Base-by-base conservation (phyloP, 2,797 vertebrate species). In the Acanthurus leucopareius region DNA sequence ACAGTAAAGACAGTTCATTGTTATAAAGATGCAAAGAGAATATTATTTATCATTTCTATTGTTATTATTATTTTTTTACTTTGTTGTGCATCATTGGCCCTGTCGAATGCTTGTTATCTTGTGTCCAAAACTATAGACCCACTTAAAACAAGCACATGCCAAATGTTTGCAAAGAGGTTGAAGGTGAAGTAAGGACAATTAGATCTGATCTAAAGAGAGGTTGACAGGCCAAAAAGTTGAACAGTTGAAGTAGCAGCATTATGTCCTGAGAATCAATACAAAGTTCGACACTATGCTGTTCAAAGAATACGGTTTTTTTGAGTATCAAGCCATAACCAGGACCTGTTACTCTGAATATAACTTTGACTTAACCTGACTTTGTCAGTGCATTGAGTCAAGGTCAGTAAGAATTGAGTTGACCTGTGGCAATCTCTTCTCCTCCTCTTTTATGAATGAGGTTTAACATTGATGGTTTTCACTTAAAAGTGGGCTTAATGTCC, bases 391-490 rank as follows among this genome's bases (percentile, higher is more conserved):
- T 15, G 6, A 52, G 1, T n/a, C 32, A 35, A 17, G 11, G 35
- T 56, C 17, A 48, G 3, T 1, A 25, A 28, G 38, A 38, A n/a
- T n/a, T 52, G 42, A 53, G 32, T 16, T 14, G 58, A 58, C 52
- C 35, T 52, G 22, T 47, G 19, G 53, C 7, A 20, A 53, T 35
- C 14, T 57, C 10, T 57, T 7, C 10, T 51, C 56, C 25, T 59
- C 22, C 51, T 65, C 7, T 74, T 69, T 68, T 14, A 63, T 38
- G 8, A 66, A 22, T 70, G 11, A 7, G 14, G 42, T 45, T 57
- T n/a, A 28, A 7, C 28, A 10, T 15, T 6, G 10, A 71, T 57
- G 10, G 53, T 35, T 42, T 61, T 38, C 32, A 51, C 38, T 53
- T 54, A 60, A 6, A 51, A 49, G 10, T 60, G 9, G 60, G 28